Conservation (phyloP, 2,888 invertebrate species). For the Parthenolecanium corni region DNA sequence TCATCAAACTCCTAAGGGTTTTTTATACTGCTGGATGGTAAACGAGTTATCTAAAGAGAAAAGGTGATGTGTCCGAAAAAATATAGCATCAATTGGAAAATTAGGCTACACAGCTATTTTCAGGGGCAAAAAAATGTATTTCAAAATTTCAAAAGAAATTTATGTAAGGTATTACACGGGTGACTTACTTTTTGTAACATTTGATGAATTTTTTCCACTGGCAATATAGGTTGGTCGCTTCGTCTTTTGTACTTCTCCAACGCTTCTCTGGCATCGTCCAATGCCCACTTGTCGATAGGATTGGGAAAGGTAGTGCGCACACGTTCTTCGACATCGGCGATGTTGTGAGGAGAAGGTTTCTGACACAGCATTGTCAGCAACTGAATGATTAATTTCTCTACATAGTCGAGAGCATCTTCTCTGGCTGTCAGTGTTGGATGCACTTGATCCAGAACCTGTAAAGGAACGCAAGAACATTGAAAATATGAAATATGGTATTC, state of each 20-base stretch:
- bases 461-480: not conserved
- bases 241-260: slow-evolving; percentile 60
- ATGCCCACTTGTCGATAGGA: slow-evolving; percentile 87
- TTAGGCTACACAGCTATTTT: no score
- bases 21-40: no score
- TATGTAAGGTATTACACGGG: no score
- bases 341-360: slow-evolving; percentile 58
- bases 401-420: slow-evolving; percentile 82
- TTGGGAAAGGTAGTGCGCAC: slow-evolving; percentile 88
- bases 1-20: no score
- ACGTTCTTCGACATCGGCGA: slow-evolving; percentile 85
- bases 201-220: slow-evolving; percentile 80
- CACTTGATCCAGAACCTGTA: slow-evolving; percentile 80
- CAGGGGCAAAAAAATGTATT: not conserved
- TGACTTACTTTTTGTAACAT: slow-evolving; percentile 56
- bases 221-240: slow-evolving; percentile 52
- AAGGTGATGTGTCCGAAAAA: no score
- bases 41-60: no score
- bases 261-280: slow-evolving; percentile 76
- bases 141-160: not conserved
- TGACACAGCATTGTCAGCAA: slow-evolving; percentile 82
- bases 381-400: slow-evolving; percentile 79
- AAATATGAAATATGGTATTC: not conserved
- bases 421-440: slow-evolving; percentile 75
- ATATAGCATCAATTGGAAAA: no score